A percentile compares a stretch with the other conserved stretches of the same genome.
Conservation (phyloP, 2,797 vertebrate genomes). For the Numenius phaeopus region DNA sequence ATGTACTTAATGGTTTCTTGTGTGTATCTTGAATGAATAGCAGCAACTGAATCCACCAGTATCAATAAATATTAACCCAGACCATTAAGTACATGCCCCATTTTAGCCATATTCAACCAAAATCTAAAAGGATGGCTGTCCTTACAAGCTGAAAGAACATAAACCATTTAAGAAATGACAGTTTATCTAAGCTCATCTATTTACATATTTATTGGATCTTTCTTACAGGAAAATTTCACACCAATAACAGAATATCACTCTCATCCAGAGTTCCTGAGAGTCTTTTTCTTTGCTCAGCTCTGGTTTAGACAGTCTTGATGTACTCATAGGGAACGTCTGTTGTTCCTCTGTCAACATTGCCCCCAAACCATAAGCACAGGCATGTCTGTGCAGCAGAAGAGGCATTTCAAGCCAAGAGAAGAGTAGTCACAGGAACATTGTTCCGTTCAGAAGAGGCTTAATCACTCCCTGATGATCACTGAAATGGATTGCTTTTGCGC, state of each 20-base stretch:
- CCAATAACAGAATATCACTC: neutral
- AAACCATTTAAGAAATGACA: neutral
- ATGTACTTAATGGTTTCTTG: neutral
- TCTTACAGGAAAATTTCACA: neutral
- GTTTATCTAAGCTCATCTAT: neutral
- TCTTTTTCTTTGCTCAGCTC: neutral
- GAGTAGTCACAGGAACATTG: neutral
- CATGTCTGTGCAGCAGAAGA: neutral
- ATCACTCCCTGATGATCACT: neutral
- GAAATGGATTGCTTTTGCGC: neutral
- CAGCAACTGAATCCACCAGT: neutral
- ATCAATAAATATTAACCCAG: neutral
- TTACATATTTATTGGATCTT: neutral
- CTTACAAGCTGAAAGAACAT: neutral
- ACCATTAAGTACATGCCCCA: neutral
- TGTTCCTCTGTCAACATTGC: neutral
- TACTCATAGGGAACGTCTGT: neutral
- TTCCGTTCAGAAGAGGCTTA: neutral
- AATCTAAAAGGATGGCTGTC: neutral
- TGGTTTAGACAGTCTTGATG: neutral
- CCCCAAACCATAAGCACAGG: neutral
- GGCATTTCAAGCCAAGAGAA: neutral
- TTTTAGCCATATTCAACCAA: neutral
- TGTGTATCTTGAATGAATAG: neutral
- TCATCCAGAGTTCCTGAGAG: neutral